These are phyloP conservation scores for Musca domestica DNA, from an alignment of 1,140 invertebrate species.

Conservation along the genomic window DNA sequence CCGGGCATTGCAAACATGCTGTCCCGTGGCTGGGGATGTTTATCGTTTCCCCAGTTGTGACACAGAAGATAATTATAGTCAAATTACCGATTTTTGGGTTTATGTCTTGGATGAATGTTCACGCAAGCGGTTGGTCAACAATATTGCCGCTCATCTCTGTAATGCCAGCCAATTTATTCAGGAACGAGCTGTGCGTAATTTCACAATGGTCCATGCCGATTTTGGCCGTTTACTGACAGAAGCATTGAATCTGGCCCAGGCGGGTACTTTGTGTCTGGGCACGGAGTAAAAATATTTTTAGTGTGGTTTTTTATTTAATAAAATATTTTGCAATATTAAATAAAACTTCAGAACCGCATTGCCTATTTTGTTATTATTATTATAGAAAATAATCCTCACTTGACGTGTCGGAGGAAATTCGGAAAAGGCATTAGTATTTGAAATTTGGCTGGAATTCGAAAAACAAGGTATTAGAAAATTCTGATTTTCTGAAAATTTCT, in stretches of 20 bases:
- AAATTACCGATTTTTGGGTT: constrained; percentile 78
- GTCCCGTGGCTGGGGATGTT: constrained; percentile 60
- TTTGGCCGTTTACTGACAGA: constrained; percentile 67
- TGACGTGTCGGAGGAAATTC: too few relatives aligned
- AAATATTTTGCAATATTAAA: not conserved
- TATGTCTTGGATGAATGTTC: constrained; percentile 74
- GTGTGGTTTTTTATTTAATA: not conserved
- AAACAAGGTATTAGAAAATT: too few relatives aligned
- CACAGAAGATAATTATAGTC: constrained; percentile 86
- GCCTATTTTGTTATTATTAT: too few relatives aligned
- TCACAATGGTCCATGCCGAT: constrained; percentile 66
- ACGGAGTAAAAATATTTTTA: not conserved
- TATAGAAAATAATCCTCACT: too few relatives aligned
- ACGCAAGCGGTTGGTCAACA: constrained; percentile 70
- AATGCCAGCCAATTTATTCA: constrained; percentile 83
- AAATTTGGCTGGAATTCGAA: too few relatives aligned
- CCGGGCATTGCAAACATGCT: constrained; percentile 58
- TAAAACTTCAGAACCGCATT: too few relatives aligned
- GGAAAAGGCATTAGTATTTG: too few relatives aligned
- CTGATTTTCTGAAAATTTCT: too few relatives aligned
- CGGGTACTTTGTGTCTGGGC: constrained; percentile 30
- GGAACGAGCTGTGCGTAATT: constrained; percentile 75
- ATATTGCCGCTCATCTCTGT: constrained; percentile 76
- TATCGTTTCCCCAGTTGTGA: constrained; percentile 76
- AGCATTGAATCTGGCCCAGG: constrained; percentile 60